Conservation (phyloP, 2,888 invertebrate genomes). For the Osmoderma eremita region DNA sequence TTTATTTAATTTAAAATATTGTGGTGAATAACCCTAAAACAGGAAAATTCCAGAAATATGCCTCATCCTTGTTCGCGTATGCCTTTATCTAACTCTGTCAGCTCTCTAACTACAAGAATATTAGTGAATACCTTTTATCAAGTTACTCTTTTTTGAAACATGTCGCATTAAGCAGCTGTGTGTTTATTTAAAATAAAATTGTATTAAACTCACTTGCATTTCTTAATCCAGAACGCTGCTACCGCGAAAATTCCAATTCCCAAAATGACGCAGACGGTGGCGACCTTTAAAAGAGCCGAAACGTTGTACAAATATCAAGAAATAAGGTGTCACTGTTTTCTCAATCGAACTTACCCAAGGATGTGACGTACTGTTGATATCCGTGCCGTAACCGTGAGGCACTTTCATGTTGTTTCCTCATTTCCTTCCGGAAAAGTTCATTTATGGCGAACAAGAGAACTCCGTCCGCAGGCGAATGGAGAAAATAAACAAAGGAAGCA, state of each 20-base stretch:
- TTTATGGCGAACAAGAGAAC: slow-evolving; percentile 27
- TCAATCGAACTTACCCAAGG: slow-evolving; percentile 51
- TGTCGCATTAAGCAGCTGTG: no score
- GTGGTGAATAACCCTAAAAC: no score
- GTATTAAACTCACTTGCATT: slow-evolving; percentile 63
- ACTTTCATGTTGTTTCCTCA: slow-evolving; percentile 39
- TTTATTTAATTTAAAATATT: no score
- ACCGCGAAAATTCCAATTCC: slow-evolving; percentile 63
- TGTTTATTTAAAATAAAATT: no score
- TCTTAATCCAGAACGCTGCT: slow-evolving; percentile 64
- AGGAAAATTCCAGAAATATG: no score
- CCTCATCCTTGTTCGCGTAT: no score
- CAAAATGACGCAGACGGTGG: slow-evolving; percentile 60
- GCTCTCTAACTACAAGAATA: no score
- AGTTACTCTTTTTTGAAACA: no score
- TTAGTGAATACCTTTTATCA: no score
- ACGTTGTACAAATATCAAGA: slow-evolving; percentile 4
- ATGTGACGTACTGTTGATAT: slow-evolving; percentile 43
- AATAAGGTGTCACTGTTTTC: slow-evolving; percentile 14
- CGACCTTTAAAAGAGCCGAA: slow-evolving; percentile 57
- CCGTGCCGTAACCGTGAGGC: slow-evolving; percentile 34
- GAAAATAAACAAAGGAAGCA: slow-evolving; percentile 10
- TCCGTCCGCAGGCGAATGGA: not conserved
- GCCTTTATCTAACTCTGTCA: no score
- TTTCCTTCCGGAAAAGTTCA: slow-evolving; percentile 32